Conservation (phyloP, 2,113 vertebrate genomes). For the Astur gentilis region DNA sequence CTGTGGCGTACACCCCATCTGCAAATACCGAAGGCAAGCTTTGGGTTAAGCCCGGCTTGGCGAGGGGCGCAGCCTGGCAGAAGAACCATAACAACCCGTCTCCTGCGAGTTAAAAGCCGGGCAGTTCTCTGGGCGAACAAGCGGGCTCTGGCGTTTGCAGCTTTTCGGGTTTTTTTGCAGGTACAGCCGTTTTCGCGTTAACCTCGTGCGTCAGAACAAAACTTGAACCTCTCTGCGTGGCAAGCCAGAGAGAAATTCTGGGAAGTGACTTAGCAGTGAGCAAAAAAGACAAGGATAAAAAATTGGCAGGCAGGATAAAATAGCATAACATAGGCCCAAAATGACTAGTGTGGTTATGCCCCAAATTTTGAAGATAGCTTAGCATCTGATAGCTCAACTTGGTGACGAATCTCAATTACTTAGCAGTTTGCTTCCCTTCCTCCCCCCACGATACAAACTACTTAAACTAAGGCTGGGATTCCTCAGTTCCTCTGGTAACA, state of each 20-base stretch:
- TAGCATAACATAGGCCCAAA: background rate
- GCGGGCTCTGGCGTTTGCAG: background rate
- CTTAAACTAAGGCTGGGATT: background rate
- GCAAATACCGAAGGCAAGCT: background rate
- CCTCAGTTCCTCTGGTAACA: background rate
- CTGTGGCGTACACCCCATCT: background rate
- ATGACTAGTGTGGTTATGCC: background rate
- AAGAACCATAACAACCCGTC: accelerated
- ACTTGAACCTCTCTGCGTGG: background rate
- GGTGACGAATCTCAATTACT: background rate
- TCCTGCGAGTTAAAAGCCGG: background rate
- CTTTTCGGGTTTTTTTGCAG: background rate
- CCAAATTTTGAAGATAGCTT: background rate
- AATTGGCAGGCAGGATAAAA: background rate
- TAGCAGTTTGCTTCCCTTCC: background rate
- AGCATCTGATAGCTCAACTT: background rate
- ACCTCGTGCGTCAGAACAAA: background rate
- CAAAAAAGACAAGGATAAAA: background rate
- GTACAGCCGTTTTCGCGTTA: background rate
- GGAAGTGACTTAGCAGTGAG: background rate
- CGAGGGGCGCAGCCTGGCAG: background rate
- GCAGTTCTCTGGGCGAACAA: background rate
- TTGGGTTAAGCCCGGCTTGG: background rate
- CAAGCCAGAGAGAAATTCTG: background rate
- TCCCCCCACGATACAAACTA: background rate